Percentiles rank a stretch among this genome's conserved stretches.
Evolutionary conservation across 2,797 vertebrate genomes (phyloP).

Genomic region (Loris lydekkerianus): DNA sequence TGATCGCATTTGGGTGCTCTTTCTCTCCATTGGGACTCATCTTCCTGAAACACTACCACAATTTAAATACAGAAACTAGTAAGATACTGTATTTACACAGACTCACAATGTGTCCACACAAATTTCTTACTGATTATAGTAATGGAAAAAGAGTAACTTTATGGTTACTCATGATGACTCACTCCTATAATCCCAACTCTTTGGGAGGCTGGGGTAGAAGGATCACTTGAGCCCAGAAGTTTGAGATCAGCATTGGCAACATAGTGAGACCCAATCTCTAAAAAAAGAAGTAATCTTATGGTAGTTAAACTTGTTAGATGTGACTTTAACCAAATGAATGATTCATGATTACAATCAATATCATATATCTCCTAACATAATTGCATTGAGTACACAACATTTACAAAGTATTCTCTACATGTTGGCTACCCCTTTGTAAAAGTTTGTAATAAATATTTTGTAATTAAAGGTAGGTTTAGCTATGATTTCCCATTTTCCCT

Average conservation of each 20-base stretch:
- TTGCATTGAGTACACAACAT: not conserved
- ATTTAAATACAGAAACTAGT: conserved; percentile 6
- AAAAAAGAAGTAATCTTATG: not conserved
- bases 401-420: not conserved
- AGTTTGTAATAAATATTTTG: too few relatives aligned
- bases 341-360: not conserved
- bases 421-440: too few relatives aligned
- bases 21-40: too few relatives aligned
- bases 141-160: not conserved
- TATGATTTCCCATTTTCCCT: too few relatives aligned
- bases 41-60: not conserved
- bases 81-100: not conserved
- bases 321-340: not conserved
- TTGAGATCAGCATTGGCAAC: not conserved
- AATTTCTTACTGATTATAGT: not conserved
- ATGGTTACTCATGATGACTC: not conserved
- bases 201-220: not conserved
- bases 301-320: not conserved
- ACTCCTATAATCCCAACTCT: not conserved
- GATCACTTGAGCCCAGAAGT: not conserved
- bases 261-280: not conserved
- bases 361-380: not conserved
- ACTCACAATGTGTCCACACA: not conserved
- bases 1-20: too few relatives aligned
- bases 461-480: too few relatives aligned